Conservation (phyloP, 2,888 invertebrate species). For the Spodoptera exigua region DNA sequence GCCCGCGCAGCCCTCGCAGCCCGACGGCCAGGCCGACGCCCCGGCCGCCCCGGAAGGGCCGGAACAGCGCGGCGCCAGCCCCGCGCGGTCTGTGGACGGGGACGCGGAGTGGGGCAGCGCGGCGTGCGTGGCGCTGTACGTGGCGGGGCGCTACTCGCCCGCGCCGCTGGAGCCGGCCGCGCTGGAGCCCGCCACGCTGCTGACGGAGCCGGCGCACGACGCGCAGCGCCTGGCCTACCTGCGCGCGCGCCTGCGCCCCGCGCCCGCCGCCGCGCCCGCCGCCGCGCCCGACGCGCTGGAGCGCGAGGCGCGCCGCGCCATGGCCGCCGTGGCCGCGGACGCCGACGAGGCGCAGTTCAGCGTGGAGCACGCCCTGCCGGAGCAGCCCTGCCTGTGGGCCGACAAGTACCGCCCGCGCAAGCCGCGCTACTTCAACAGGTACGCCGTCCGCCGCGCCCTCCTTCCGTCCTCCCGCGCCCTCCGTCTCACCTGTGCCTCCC, state of each 20-base stretch:
- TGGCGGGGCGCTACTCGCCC: slow-evolving; percentile 96
- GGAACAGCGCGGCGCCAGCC: slow-evolving; percentile 3
- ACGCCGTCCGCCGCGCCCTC: not conserved
- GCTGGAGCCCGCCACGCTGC: slow-evolving; percentile 93
- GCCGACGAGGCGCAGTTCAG: slow-evolving; percentile 97
- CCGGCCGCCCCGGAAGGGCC: slow-evolving; percentile 9
- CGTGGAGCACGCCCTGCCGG: slow-evolving; percentile 95
- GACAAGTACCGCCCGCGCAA: slow-evolving; percentile 99
- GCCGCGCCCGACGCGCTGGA: slow-evolving; percentile 74
- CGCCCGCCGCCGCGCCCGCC: slow-evolving; percentile 89
- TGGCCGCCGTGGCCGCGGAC: slow-evolving; percentile 94
- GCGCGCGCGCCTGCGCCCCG: slow-evolving; percentile 91
- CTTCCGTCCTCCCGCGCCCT: no score
- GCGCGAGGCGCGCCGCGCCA: slow-evolving; percentile 90
- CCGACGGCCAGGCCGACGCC: not conserved
- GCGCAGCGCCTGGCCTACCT: slow-evolving; percentile 92
- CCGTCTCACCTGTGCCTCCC: not conserved
- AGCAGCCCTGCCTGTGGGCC: slow-evolving; percentile 97
- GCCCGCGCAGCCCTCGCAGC: slow-evolving; percentile 16
- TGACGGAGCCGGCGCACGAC: slow-evolving; percentile 94
- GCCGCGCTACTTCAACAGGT: slow-evolving; percentile 98
- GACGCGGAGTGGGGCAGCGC: slow-evolving; percentile 43
- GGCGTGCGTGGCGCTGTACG: slow-evolving; percentile 88
- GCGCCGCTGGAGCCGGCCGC: slow-evolving; percentile 90
- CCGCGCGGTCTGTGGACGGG: slow-evolving; percentile 38